Evolutionary conservation across 2,797 vertebrate species (phyloP).

Genomic region (Amphiprion clarkii): DNA sequence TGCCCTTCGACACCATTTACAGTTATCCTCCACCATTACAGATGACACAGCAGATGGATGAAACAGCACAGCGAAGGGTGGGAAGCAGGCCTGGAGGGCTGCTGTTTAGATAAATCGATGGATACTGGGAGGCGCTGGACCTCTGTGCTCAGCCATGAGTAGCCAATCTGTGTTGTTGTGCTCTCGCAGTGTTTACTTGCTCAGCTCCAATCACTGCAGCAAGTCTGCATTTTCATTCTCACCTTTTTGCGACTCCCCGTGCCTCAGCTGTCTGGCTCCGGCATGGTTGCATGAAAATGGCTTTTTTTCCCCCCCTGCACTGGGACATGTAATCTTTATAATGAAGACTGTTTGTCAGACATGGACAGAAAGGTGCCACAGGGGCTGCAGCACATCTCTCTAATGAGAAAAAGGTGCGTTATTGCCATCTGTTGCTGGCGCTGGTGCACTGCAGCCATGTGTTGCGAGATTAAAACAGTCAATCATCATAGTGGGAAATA

Average conservation of each 20-base stretch:
- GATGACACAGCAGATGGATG: conserved; percentile 59
- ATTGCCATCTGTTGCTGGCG: conserved; percentile 78
- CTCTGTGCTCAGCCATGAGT: conserved; percentile 29
- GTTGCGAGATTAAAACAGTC: conserved; percentile 53
- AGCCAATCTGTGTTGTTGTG: conserved; percentile 27
- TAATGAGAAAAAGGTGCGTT: conserved; percentile 51
- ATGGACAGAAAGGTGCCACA: conserved; percentile 41
- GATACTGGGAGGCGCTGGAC: conserved; percentile 7
- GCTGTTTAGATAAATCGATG: conserved; percentile 39
- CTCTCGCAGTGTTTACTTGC: conserved; percentile 20
- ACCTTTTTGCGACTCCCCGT: neutral
- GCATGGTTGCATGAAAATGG: conserved; percentile 13
- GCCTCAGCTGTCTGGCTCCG: neutral
- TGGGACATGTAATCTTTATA: conserved; percentile 33
- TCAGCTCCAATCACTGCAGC: conserved; percentile 2
- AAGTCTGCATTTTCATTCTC: conserved; percentile 1
- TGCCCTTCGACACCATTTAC: conserved; percentile 62
- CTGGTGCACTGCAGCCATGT: conserved; percentile 63
- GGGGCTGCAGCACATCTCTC: conserved; percentile 9
- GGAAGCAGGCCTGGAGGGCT: neutral
- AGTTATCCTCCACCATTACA: conserved; percentile 45
- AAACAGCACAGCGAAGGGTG: conserved; percentile 28
- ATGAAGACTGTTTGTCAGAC: conserved; percentile 63
- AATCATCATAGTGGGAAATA: conserved; percentile 51
- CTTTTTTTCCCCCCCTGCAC: neutral